Evolutionary conservation across 1,140 invertebrate species (phyloP).

Genomic region (Rhynchophorus ferrugineus): DNA sequence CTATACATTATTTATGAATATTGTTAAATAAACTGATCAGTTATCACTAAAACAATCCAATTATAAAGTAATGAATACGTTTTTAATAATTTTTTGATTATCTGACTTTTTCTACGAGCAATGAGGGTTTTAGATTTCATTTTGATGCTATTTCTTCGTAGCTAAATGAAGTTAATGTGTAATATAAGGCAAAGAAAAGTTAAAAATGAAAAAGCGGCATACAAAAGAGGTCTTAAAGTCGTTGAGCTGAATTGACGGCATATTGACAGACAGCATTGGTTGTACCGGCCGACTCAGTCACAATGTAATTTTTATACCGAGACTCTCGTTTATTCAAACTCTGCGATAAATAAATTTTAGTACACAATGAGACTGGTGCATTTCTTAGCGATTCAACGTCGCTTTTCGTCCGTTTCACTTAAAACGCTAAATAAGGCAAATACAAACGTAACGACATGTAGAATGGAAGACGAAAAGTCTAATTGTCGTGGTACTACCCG

Average conservation of each 20-base stretch:
- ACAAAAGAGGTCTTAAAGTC: conserved; percentile 16
- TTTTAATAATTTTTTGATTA: too few species aligned
- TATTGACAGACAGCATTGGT: conserved; percentile 18
- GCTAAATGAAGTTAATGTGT: too few species aligned
- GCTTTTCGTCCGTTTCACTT: conserved; percentile 13
- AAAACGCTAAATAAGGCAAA: conserved; percentile 10
- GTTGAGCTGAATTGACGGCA: conserved; percentile 17
- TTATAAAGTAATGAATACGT: too few species aligned
- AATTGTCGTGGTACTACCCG: conserved; percentile 10
- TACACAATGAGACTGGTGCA: conserved; percentile 20
- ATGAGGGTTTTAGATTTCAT: too few species aligned
- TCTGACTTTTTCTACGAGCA: too few species aligned
- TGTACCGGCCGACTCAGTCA: conserved; percentile 6
- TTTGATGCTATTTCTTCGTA: too few species aligned
- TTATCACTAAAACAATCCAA: too few species aligned
- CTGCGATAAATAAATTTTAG: conserved; percentile 23
- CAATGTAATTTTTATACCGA: conserved; percentile 22
- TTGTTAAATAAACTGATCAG: too few species aligned
- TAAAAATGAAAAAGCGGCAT: not conserved
- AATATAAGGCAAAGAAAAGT: too few species aligned
- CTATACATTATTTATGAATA: too few species aligned
- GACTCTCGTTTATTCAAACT: conserved; percentile 22
- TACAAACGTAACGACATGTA: conserved; percentile 1
- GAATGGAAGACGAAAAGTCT: conserved; percentile 11
- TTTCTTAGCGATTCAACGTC: conserved; percentile 21